Evolutionary conservation across 2,888 invertebrate species (phyloP).

Genomic region (Sialis lutaria): DNA sequence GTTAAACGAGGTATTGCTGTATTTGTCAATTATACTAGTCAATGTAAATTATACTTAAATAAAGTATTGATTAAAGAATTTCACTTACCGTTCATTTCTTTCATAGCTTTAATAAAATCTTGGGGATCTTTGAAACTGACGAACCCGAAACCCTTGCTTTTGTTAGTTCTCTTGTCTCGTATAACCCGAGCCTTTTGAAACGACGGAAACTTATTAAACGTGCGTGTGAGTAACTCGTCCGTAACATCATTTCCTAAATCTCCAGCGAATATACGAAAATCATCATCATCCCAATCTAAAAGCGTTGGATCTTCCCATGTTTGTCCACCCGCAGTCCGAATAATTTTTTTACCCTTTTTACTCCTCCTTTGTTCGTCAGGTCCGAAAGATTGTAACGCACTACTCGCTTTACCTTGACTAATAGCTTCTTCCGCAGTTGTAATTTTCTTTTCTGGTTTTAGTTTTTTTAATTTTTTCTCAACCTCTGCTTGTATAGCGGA

Average conservation of each 20-base stretch:
- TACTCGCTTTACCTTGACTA: conserved; percentile 40
- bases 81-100: conserved; percentile 92
- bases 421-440: conserved; percentile 44
- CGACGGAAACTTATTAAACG: conserved; percentile 86
- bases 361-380: conserved; percentile 29
- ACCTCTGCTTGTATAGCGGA: conserved; percentile 35
- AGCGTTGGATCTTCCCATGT: conserved; percentile 94
- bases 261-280: conserved; percentile 98
- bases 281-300: conserved; percentile 94
- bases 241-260: conserved; percentile 98
- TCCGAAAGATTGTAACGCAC: conserved; percentile 36
- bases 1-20: too few relatives aligned
- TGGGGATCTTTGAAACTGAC: conserved; percentile 95
- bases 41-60: conserved; percentile 1
- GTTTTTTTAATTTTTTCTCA: conserved; percentile 38
- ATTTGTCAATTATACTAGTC: too few relatives aligned
- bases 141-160: conserved; percentile 98
- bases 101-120: conserved; percentile 96
- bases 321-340: conserved; percentile 83
- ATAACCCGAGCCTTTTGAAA: conserved; percentile 92
- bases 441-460: conserved; percentile 46
- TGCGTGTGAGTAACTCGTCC: conserved; percentile 89
- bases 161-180: conserved; percentile 90
- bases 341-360: conserved; percentile 35
- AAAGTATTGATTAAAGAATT: conserved; percentile 4